Conservation (phyloP, 2,113 vertebrate species). For the Tricholaema leucomelas region DNA sequence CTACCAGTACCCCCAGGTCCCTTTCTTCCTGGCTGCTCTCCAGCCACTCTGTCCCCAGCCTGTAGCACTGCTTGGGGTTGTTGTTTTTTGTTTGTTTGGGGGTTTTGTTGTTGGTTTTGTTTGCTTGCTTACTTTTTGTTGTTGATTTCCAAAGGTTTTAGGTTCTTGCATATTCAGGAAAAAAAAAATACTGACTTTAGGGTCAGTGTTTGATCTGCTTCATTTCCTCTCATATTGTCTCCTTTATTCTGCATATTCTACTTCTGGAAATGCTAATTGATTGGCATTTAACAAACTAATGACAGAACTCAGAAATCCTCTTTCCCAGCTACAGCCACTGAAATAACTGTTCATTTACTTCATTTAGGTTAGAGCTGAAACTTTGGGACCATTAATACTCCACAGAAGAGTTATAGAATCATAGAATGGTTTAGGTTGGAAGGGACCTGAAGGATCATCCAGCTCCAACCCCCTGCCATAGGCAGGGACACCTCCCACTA, state of each 20-base stretch:
- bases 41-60: no score
- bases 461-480: no score
- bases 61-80: no score
- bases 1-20: no score
- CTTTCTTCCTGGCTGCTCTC: no score
- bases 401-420: no score
- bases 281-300: not conserved
- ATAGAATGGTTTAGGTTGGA: no score
- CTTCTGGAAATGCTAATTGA: not conserved
- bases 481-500: no score
- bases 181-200: not conserved
- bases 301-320: not conserved
- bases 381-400: not conserved
- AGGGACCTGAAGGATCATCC: no score
- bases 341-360: not conserved
- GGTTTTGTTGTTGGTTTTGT: no score
- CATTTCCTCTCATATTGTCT: not conserved
- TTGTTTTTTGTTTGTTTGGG: no score
- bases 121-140: no score
- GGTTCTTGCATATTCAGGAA: not conserved
- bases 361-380: not conserved
- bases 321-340: not conserved
- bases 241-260: not conserved
- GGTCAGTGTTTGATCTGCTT: not conserved
- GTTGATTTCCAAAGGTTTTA: accelerated